These are phyloP conservation scores for Aepyceros melampus DNA, from an alignment of 2,113 vertebrate species.

Conservation along the genomic window DNA sequence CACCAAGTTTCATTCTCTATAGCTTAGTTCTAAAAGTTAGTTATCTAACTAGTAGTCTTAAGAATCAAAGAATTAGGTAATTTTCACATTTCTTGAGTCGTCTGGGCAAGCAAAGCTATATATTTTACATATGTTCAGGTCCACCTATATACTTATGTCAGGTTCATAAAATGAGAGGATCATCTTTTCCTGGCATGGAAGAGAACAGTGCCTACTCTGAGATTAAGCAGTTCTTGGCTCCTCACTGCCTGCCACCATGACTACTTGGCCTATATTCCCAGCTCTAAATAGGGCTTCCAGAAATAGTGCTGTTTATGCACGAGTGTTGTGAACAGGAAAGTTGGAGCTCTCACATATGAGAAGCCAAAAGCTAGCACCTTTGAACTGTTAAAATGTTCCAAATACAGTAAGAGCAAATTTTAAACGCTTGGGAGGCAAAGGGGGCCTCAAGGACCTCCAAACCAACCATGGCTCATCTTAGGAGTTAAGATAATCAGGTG, in stretches of 20 bases:
- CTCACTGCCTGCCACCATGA: not conserved
- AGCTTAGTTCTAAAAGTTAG: not conserved
- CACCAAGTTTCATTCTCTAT: not conserved
- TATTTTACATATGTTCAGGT: not conserved
- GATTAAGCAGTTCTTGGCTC: not conserved
- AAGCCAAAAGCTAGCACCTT: not conserved
- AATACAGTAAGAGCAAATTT: not conserved
- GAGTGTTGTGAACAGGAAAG: not conserved
- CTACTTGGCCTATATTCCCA: not conserved
- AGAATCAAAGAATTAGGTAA: not conserved
- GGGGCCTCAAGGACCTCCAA: not conserved
- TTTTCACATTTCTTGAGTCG: not conserved
- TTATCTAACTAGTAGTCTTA: not conserved
- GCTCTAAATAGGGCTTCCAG: conserved; percentile 33
- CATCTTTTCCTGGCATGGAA: not conserved
- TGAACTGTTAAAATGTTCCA: not conserved
- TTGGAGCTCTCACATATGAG: not conserved
- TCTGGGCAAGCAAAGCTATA: not conserved
- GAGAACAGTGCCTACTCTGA: not conserved
- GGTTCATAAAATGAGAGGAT: not conserved
- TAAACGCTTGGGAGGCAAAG: not conserved
- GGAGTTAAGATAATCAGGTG: not conserved
- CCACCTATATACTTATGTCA: not conserved
- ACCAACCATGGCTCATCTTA: not conserved
- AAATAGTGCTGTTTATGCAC: conserved; percentile 39